A percentile compares a stretch with the other conserved stretches of the same genome.
Evolutionary conservation across 1,140 invertebrate species (phyloP).

Genomic region (Drosophila nikananu): DNA sequence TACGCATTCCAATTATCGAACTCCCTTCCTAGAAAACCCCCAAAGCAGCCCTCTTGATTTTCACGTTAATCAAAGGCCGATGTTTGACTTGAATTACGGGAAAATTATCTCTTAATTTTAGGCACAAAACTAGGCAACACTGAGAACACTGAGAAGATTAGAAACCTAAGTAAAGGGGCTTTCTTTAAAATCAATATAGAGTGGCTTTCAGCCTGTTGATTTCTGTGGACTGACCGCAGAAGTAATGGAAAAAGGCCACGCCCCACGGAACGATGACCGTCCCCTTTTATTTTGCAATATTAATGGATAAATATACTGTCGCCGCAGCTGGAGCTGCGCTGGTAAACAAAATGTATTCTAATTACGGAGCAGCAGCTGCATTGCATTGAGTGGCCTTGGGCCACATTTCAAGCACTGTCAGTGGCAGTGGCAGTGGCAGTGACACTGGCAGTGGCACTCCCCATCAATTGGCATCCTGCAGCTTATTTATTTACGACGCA

Average conservation of each 20-base stretch:
- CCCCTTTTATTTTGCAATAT: background rate
- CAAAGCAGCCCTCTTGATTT: background rate
- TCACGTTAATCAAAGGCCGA: slow-evolving; percentile 9
- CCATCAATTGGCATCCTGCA: slow-evolving; percentile 56
- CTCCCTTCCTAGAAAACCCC: background rate
- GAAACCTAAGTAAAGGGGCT: background rate
- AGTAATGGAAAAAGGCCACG: slow-evolving; percentile 4
- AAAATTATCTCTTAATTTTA: background rate
- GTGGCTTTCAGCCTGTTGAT: slow-evolving; percentile 16
- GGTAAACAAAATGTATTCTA: slow-evolving; percentile 52
- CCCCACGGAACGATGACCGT: background rate
- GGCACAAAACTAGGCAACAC: background rate
- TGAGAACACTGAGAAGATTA: background rate
- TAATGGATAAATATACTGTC: slow-evolving; percentile 19
- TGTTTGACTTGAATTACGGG: background rate
- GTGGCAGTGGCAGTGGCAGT: background rate
- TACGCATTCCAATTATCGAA: slow-evolving; percentile 10
- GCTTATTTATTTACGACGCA: slow-evolving; percentile 59
- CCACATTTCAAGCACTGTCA: slow-evolving; percentile 20
- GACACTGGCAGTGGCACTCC: slow-evolving; percentile 12
- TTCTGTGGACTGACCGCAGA: background rate
- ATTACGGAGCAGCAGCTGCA: slow-evolving; percentile 29
- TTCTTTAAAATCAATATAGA: background rate
- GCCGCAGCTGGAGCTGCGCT: slow-evolving; percentile 33
- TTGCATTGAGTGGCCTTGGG: slow-evolving; percentile 25